A percentile compares a stretch with the other conserved stretches of the same genome.
Evolutionary conservation across 1,140 invertebrate genomes (phyloP).

Genomic region (Spodoptera frugiperda): DNA sequence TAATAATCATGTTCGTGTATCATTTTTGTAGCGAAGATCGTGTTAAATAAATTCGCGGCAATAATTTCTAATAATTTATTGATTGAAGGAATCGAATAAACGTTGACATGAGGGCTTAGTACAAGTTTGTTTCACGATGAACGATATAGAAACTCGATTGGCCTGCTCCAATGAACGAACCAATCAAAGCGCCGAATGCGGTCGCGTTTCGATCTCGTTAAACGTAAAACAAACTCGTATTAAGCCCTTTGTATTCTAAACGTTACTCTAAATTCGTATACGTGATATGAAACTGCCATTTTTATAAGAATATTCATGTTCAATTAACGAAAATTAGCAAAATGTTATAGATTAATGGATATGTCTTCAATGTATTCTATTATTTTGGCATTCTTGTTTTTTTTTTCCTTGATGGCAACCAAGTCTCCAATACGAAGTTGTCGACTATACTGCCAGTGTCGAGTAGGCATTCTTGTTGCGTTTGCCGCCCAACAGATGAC

Average conservation of each 20-base stretch:
- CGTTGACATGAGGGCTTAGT: constrained; percentile 53
- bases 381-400: constrained; percentile 31
- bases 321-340: constrained; percentile 61
- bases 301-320: constrained; percentile 67
- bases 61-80: constrained; percentile 67
- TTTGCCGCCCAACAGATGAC: constrained; percentile 21
- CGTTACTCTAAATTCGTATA: constrained; percentile 76
- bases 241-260: constrained; percentile 63
- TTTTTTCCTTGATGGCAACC: no score
- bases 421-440: no score
- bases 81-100: constrained; percentile 45
- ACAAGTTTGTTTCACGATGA: no score
- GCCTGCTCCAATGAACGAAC: no score
- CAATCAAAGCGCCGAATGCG: no score
- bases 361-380: constrained; percentile 24
- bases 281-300: constrained; percentile 84
- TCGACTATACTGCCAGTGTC: no score
- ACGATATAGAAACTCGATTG: no score
- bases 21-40: constrained; percentile 8
- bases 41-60: constrained; percentile 61
- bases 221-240: no score
- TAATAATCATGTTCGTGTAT: neutral
- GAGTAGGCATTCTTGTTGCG: constrained; percentile 23
- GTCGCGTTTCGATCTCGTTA: no score
- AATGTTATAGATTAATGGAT: constrained; percentile 12